Evolutionary conservation across 2,888 invertebrate genomes (phyloP).

Genomic region (Carabus problematicus): DNA sequence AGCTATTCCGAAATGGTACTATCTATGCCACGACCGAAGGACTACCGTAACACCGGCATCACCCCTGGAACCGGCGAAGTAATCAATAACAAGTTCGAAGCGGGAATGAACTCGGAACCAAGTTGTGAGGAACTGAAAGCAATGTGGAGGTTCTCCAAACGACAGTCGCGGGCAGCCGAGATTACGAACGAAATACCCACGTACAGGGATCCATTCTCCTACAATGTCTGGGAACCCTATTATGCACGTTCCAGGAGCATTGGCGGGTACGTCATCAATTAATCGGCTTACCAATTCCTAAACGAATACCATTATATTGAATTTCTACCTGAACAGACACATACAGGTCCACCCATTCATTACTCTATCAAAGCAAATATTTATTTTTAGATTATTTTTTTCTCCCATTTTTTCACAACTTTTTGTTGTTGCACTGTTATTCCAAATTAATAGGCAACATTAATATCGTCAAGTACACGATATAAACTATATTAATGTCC

Average conservation of each 20-base stretch:
- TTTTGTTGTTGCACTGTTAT: too few relatives aligned
- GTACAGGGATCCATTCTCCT: conserved; percentile 81
- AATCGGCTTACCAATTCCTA: not conserved
- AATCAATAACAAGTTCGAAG: conserved; percentile 54
- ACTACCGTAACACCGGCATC: conserved; percentile 46
- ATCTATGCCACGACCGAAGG: conserved; percentile 53
- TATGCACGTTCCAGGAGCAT: conserved; percentile 63
- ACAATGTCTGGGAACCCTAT: conserved; percentile 80
- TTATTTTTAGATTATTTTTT: too few relatives aligned
- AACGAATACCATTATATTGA: too few relatives aligned
- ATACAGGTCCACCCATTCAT: too few relatives aligned
- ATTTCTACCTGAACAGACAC: too few relatives aligned
- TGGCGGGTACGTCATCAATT: conserved; percentile 63
- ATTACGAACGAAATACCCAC: conserved; percentile 86
- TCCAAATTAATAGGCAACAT: too few relatives aligned
- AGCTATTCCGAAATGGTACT: conserved; percentile 50
- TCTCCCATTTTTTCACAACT: too few relatives aligned
- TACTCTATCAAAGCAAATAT: too few relatives aligned
- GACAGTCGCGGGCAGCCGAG: conserved; percentile 86
- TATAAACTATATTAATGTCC: too few relatives aligned
- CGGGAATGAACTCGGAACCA: conserved; percentile 71
- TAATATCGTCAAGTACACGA: too few relatives aligned
- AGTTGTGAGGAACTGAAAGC: conserved; percentile 86
- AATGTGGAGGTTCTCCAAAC: conserved; percentile 91
- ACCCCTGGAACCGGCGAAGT: conserved; percentile 52